Evolutionary conservation across 2,113 vertebrate species (phyloP).

Genomic region (Erythrolamprus reginae): DNA sequence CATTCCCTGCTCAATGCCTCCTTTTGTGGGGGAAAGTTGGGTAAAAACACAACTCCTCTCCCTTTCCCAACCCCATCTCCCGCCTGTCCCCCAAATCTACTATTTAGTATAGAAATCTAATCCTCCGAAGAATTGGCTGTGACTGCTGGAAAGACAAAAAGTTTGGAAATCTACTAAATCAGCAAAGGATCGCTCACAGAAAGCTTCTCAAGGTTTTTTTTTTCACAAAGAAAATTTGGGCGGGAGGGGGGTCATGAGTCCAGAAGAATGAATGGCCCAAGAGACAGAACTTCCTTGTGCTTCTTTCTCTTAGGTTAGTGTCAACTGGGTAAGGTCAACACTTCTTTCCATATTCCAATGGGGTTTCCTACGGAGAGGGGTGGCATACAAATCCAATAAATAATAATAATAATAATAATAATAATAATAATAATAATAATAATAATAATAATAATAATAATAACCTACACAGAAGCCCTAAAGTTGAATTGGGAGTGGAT

Average conservation of each 20-base stretch:
- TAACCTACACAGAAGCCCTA: background rate
- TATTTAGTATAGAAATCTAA: background rate
- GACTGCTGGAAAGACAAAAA: background rate
- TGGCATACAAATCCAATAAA: no score
- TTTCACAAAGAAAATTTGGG: background rate
- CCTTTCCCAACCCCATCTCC: no score
- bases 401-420: no score
- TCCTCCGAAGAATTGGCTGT: background rate
- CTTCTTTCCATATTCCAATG: background rate
- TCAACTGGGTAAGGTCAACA: background rate
- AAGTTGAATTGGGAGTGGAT: background rate
- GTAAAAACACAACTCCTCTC: background rate
- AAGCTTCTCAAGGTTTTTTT: background rate
- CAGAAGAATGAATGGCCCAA: background rate
- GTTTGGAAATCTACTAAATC: conserved; percentile 10
- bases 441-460: no score
- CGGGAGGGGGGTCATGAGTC: background rate
- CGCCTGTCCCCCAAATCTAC: background rate
- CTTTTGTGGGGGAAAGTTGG: background rate
- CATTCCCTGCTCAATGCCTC: background rate
- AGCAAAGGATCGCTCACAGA: conserved; percentile 9
- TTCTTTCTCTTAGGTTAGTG: background rate
- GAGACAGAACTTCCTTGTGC: background rate
- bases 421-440: no score
- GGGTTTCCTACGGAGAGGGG: no score